Base-by-base conservation (phyloP, 2,113 vertebrate species). In the Platycercus adscitus region DNA sequence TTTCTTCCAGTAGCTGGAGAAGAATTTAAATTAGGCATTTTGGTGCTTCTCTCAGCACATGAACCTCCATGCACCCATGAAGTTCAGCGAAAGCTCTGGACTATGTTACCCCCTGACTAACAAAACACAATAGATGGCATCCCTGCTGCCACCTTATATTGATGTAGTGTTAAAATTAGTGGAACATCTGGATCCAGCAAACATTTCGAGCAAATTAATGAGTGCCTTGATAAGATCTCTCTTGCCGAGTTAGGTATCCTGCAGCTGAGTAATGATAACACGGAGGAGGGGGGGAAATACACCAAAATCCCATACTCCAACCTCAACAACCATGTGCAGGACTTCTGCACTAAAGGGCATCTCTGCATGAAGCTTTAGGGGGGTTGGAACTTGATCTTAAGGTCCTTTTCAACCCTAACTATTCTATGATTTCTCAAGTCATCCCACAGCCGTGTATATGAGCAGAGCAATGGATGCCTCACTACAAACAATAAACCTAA, bases 231-330 rank as follows among this genome's bases (percentile, higher is more conserved):
- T 44, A 56, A 55, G 76, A 43, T 31, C 4, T 19, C 43, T 46
- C 39, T 13, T 17, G 76, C 58, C 11, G 10, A 71, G 16, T 12
- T 60, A 33, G 33, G 28, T 2, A 43, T 11, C 23, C 47, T 69
- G 29, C 47, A 78, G 56, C 53, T 19, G 17, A 77, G 64, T 29
- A 61, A 81, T 13, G 21, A 83, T 70, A 69, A 55, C 23, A 63
- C 0, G 0, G 21, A 8, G 10, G 7, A 0, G 21, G 11, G 14
- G 7, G 5, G 1, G 1, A 11, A 76, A 6, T 1, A 2, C 23
- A 55, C 19, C 5, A 63, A 86, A 92, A 60, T 14, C 58, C 44
- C 6, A 1, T 13, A 39, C 10, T 79, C 46, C 46, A 63, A 26
- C 17, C 15, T 18, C 13, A 77, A 14, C 28, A 35, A 25, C 37